phyloP scores from a whole-genome alignment of 2,113 vertebrate species.

The Ramphastos sulfuratus region DNA sequence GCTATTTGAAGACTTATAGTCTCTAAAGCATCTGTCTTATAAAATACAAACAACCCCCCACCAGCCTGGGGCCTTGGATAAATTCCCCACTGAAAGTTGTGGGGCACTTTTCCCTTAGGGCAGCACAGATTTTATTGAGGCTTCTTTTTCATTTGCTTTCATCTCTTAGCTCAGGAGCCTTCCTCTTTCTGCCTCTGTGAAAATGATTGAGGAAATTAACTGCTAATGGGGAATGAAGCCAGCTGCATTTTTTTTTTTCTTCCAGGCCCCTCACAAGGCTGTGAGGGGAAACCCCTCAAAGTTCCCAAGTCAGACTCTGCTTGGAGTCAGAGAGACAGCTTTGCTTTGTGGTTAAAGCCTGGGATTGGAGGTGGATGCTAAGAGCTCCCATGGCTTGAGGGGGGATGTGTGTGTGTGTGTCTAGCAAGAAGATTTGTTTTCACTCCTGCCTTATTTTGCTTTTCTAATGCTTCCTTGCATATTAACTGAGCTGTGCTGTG shows the following conservation, averaged over 20 bases:
- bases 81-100: constrained; percentile 39
- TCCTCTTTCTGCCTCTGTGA: constrained; percentile 38
- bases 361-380: neutral
- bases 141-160: constrained; percentile 59
- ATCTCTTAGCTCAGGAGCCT: neutral
- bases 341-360: neutral
- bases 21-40: constrained; percentile 64
- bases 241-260: constrained; percentile 3
- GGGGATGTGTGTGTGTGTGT: neutral
- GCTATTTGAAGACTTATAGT: constrained; percentile 52
- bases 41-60: constrained; percentile 52
- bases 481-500: neutral
- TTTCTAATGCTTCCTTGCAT: constrained; percentile 32
- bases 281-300: neutral
- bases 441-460: constrained; percentile 11
- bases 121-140: constrained; percentile 25
- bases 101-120: constrained; percentile 36
- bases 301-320: neutral
- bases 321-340: neutral
- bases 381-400: constrained; percentile 17
- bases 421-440: constrained; percentile 24
- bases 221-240: constrained; percentile 41
- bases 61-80: constrained; percentile 48
- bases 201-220: constrained; percentile 55
- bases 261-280: neutral